These are phyloP conservation scores for Grapholita molesta DNA, from an alignment of 1,140 invertebrate genomes.

Conservation along the genomic window DNA sequence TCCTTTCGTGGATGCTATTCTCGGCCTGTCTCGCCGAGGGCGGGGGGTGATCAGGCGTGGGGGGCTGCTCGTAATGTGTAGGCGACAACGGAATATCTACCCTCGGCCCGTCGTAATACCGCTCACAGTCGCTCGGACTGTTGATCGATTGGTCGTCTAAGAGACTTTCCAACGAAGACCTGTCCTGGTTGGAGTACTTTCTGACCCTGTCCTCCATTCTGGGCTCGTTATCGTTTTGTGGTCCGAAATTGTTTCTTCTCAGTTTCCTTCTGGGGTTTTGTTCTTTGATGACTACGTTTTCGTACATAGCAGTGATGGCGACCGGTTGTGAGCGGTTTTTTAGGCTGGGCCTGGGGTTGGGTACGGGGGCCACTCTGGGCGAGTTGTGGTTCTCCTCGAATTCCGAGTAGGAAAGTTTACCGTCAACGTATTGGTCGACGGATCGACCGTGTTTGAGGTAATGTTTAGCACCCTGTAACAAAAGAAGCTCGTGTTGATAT, in stretches of 20 bases:
- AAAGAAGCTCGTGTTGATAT: background rate
- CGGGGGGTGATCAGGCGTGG: conserved; percentile 96
- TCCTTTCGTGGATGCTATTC: conserved; percentile 92
- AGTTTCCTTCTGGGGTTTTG: conserved; percentile 86
- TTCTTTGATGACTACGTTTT: conserved; percentile 84
- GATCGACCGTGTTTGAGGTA: conserved; percentile 83
- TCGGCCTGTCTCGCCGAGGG: conserved; percentile 94
- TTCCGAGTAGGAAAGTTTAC: conserved; percentile 69
- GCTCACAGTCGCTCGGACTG: conserved; percentile 67
- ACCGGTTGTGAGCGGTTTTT: conserved; percentile 81
- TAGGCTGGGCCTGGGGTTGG: conserved; percentile 66
- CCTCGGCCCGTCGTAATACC: conserved; percentile 55
- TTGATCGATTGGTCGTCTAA: conserved; percentile 77
- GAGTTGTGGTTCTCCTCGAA: conserved; percentile 78
- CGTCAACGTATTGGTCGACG: conserved; percentile 87
- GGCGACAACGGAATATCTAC: conserved; percentile 85
- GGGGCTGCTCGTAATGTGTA: conserved; percentile 93
- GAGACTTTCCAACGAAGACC: conserved; percentile 82
- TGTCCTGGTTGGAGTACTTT: conserved; percentile 76
- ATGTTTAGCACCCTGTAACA: conserved; percentile 77
- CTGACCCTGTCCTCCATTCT: conserved; percentile 60
- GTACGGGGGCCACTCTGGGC: conserved; percentile 58
- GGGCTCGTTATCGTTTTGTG: conserved; percentile 82
- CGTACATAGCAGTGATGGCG: conserved; percentile 85
- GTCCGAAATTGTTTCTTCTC: conserved; percentile 79